Evolutionary conservation across 2,888 invertebrate species (phyloP), one percentile per base, ranked within the genome.

Genomic region (Trissolcus brochymenae): DNA sequence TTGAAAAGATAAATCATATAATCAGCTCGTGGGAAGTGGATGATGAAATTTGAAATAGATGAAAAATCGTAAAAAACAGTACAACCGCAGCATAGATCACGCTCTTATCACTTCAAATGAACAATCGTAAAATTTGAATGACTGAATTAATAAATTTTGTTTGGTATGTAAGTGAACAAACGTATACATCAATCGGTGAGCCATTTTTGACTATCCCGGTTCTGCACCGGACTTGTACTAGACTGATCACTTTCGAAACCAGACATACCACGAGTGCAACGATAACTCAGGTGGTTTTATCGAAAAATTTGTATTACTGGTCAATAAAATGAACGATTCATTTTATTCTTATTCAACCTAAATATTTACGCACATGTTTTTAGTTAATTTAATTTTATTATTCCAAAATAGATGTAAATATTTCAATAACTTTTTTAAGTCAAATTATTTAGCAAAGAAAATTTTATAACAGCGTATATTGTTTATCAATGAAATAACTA

Each of bases 181-280:
- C 9, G 19, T 51, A 46, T 61, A 56, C 51, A 62, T 54, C 53
- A 54, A 64, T 51, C 56, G 14, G 53, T 56, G 40, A 66, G 73
- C 56, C 55, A 74, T 70, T 73, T 74, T 74, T 71, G 71, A 67
- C 40, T 61, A 25, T 46, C 17, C 55, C 16, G 53, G 17, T 61
- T 72, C 50, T 35, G 66, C 55, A 66, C 64, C 49, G 21, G 57
- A 49, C 60, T 56, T 41, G 57, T 60, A 62, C 61, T 72, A 62
- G 72, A 72, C 62, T 64, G 46, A 66, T 71, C 71, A 76, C 79
- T 79, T 79, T 79, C 76, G 76, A 74, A 79, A 79, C 67, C 79
- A 50, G 60, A 59, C 73, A 73, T 79, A 76, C 76, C 74, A 55
- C 57, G 64, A 71, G 66, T 72, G 71, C 64, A 61, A 53, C 76